Evolutionary conservation across 2,113 vertebrate genomes (phyloP).

Genomic region (Paracanthobrama guichenoti): DNA sequence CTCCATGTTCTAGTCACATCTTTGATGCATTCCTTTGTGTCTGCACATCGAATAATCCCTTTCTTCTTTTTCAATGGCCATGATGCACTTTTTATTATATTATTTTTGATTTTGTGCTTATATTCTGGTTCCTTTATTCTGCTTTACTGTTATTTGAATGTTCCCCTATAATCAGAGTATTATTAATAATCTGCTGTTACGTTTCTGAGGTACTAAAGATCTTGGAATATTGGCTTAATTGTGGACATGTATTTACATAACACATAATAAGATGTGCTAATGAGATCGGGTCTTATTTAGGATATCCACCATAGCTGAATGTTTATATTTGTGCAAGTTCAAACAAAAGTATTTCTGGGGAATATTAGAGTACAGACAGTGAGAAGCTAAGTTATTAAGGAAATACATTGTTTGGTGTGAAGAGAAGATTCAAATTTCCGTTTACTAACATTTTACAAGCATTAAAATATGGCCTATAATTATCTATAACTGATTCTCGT

Average conservation of each 20-base stretch:
- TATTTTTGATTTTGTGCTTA: neutral
- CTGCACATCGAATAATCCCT: neutral
- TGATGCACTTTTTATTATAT: neutral
- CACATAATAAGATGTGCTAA: neutral
- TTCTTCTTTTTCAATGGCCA: neutral
- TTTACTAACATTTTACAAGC: too few relatives aligned
- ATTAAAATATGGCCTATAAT: too few relatives aligned
- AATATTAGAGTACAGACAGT: neutral
- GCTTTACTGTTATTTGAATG: neutral
- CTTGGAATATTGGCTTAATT: neutral
- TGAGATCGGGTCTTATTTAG: neutral
- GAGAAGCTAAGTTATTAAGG: neutral
- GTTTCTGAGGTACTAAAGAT: neutral
- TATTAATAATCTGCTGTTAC: neutral
- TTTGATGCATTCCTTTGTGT: slow-evolving; percentile 38
- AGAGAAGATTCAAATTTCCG: too few relatives aligned
- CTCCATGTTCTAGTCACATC: neutral
- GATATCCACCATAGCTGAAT: neutral
- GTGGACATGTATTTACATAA: neutral
- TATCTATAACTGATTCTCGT: neutral
- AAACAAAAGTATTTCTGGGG: neutral
- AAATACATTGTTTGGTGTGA: neutral
- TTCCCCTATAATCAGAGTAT: neutral
- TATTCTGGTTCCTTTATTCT: neutral
- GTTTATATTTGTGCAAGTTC: neutral